These are phyloP conservation scores for Cephonodes hylas DNA, from an alignment of 2,888 invertebrate genomes.

Conservation along the genomic window DNA sequence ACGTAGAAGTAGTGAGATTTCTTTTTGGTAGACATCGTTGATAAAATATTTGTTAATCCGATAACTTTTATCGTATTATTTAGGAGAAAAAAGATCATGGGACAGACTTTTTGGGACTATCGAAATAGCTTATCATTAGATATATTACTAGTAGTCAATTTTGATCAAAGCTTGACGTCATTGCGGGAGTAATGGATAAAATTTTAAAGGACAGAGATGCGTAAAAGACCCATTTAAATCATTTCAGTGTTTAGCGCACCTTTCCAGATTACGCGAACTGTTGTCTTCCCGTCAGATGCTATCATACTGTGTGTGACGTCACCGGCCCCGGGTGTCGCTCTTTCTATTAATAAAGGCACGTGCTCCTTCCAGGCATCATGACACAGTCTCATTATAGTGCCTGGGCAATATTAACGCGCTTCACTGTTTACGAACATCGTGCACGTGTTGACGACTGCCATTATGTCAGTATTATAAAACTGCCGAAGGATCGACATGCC, in stretches of 20 bases:
- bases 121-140: too few species aligned
- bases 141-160: too few species aligned
- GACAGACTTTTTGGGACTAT: too few species aligned
- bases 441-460: neutral
- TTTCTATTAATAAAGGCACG: conserved; percentile 67
- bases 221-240: too few species aligned
- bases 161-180: too few species aligned
- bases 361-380: conserved; percentile 50
- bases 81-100: too few species aligned
- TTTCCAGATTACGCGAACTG: neutral
- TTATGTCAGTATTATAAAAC: neutral
- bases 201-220: too few species aligned
- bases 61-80: too few species aligned
- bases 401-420: neutral
- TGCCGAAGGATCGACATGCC: neutral
- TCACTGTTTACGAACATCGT: neutral
- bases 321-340: conserved; percentile 62
- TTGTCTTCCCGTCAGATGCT: neutral
- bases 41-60: too few species aligned
- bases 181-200: too few species aligned
- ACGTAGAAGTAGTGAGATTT: too few species aligned
- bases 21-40: too few species aligned
- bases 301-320: conserved; percentile 43
- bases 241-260: neutral
- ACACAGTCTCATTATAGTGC: conserved; percentile 11